Evolutionary conservation across 1,140 invertebrate species (phyloP).

Genomic region (Amyelois transitella): DNA sequence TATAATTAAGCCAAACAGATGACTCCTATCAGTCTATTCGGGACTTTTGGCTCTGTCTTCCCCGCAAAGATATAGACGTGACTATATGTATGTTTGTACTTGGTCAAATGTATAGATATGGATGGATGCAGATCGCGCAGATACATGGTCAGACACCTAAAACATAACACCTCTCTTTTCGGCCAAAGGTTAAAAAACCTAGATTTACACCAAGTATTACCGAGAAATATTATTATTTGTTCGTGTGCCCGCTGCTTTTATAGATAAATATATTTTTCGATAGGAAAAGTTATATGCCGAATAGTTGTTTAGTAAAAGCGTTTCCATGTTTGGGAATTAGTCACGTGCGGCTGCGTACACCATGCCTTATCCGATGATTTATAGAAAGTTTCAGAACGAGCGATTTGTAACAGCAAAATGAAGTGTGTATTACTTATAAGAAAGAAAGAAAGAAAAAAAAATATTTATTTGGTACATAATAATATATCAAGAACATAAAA

Average conservation of each 20-base stretch:
- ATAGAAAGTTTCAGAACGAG: slow-evolving; percentile 8
- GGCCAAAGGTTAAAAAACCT: too few relatives aligned
- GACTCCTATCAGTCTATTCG: too few relatives aligned
- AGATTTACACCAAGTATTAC: neutral
- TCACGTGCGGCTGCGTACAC: slow-evolving; percentile 19
- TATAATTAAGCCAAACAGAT: too few relatives aligned
- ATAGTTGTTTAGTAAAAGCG: slow-evolving; percentile 23
- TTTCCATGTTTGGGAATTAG: slow-evolving; percentile 28
- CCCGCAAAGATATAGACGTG: too few relatives aligned
- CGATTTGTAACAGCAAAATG: slow-evolving; percentile 10
- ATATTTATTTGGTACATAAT: neutral
- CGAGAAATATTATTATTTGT: neutral
- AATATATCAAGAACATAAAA: neutral
- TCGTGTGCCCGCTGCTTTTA: neutral
- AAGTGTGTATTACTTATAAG: neutral
- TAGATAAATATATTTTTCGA: neutral
- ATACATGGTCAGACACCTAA: too few relatives aligned
- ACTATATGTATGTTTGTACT: too few relatives aligned
- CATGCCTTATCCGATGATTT: slow-evolving; percentile 16
- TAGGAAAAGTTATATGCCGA: slow-evolving; percentile 1
- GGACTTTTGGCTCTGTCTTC: too few relatives aligned
- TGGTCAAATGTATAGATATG: too few relatives aligned
- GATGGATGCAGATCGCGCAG: too few relatives aligned
- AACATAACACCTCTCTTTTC: too few relatives aligned
- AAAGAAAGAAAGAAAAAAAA: neutral